These are phyloP conservation scores for Salvelinus alpinus DNA, from an alignment of 2,113 vertebrate genomes.

Conservation along the genomic window DNA sequence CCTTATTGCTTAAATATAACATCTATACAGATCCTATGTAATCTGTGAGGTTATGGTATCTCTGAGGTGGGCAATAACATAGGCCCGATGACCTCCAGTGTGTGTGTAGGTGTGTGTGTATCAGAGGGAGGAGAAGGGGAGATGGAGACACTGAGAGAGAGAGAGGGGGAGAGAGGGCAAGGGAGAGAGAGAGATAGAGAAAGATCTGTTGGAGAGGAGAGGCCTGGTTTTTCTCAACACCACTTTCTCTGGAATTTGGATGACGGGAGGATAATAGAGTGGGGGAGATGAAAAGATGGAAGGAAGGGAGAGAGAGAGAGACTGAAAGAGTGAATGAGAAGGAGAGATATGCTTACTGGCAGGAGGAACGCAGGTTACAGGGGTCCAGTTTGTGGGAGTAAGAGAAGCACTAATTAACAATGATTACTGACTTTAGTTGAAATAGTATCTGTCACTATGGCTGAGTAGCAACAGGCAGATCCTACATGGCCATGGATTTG, in stretches of 20 bases:
- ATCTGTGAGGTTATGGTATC: conserved; percentile 1
- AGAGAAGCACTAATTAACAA: not conserved
- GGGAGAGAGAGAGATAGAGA: too few relatives aligned
- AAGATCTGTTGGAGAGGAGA: not conserved
- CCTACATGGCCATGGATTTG: too few relatives aligned
- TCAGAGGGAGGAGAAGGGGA: not conserved
- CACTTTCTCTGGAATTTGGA: conserved; percentile 18
- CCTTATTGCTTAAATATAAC: too few relatives aligned
- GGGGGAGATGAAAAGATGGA: conserved; percentile 6
- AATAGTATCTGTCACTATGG: too few relatives aligned
- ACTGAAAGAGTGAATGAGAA: not conserved
- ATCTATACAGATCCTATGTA: not conserved
- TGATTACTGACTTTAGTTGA: too few relatives aligned
- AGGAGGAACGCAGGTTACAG: not conserved
- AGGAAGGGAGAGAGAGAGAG: not conserved
- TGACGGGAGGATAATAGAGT: not conserved
- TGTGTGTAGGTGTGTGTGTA: not conserved
- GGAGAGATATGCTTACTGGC: not conserved
- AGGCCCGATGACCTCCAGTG: not conserved
- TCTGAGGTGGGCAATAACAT: conserved; percentile 1
- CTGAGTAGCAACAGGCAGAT: too few relatives aligned
- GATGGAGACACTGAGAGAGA: not conserved
- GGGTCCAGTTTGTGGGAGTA: not conserved
- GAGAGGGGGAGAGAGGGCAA: not conserved
- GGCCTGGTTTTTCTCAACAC: conserved; percentile 17